Conservation (phyloP, 2,888 invertebrate species). For the Sphaerolaimus hirsutus region DNA sequence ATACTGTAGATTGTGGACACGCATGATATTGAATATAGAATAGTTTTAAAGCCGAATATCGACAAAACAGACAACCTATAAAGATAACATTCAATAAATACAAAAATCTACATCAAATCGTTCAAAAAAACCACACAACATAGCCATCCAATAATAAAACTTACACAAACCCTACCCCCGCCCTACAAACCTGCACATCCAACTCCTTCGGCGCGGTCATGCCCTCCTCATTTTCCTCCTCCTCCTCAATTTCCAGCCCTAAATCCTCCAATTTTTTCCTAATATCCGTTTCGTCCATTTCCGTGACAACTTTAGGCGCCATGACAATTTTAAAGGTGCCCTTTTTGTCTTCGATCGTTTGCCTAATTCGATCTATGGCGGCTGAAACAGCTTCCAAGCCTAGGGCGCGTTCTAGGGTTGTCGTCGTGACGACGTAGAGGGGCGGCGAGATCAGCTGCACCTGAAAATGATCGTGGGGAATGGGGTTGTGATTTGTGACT, state of each 20-base stretch:
- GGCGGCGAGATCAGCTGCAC: conserved; percentile 97
- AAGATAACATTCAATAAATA: too few species aligned
- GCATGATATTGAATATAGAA: too few species aligned
- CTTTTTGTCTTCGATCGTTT: conserved; percentile 49
- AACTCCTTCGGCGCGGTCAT: conserved; percentile 6
- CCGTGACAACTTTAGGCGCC: background rate
- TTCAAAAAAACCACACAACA: too few species aligned
- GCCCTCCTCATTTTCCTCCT: conserved; percentile 15
- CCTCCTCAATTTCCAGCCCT: conserved; percentile 13
- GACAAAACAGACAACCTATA: too few species aligned
- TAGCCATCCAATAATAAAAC: too few species aligned
- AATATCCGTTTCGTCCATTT: conserved; percentile 1
- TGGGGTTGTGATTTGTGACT: too few species aligned
- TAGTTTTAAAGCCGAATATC: too few species aligned
- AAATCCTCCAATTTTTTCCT: conserved; percentile 11
- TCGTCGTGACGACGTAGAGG: conserved; percentile 89
- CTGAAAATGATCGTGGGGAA: conserved; percentile 25
- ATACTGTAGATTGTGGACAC: too few species aligned
- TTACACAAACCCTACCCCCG: too few species aligned
- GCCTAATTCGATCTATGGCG: conserved; percentile 63
- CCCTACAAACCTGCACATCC: conserved; percentile 5
- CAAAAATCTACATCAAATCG: too few species aligned
- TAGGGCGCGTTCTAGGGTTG: conserved; percentile 79
- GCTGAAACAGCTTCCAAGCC: conserved; percentile 66
- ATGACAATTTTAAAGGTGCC: conserved; percentile 76